phyloP scores from a whole-genome alignment of 2,113 vertebrate genomes.

The Hypanus sabinus region DNA sequence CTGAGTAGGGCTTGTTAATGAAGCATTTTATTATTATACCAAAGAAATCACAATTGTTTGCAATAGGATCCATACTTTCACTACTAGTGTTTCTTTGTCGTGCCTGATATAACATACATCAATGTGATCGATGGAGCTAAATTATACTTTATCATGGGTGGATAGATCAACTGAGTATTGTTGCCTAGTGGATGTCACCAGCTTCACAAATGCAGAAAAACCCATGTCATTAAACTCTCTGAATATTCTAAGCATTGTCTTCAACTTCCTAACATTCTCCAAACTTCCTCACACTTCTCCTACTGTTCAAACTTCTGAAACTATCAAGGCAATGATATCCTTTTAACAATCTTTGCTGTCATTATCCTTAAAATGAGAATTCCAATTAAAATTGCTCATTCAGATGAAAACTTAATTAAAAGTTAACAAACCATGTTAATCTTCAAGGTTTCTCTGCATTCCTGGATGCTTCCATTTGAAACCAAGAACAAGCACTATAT shows the following conservation, averaged over 20 bases:
- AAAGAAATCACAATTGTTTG: background rate
- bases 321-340: background rate
- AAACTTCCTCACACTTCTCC: background rate
- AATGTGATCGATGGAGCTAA: background rate
- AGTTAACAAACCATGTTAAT: constrained; percentile 17
- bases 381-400: constrained; percentile 3
- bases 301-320: background rate
- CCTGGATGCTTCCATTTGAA: background rate
- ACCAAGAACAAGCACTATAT: background rate
- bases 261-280: background rate
- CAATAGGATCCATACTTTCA: background rate
- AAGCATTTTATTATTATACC: background rate
- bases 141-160: background rate
- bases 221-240: background rate
- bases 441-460: background rate
- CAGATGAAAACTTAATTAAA: constrained; percentile 3
- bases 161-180: background rate
- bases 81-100: background rate
- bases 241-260: background rate
- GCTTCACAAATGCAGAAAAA: background rate
- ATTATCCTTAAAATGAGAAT: constrained; percentile 3
- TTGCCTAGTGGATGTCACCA: background rate
- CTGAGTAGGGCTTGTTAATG: background rate
- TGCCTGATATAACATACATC: background rate
- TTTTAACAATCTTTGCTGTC: background rate